These are phyloP conservation scores for Diaprepes abbreviatus DNA, from an alignment of 2,888 invertebrate genomes.

Conservation along the genomic window DNA sequence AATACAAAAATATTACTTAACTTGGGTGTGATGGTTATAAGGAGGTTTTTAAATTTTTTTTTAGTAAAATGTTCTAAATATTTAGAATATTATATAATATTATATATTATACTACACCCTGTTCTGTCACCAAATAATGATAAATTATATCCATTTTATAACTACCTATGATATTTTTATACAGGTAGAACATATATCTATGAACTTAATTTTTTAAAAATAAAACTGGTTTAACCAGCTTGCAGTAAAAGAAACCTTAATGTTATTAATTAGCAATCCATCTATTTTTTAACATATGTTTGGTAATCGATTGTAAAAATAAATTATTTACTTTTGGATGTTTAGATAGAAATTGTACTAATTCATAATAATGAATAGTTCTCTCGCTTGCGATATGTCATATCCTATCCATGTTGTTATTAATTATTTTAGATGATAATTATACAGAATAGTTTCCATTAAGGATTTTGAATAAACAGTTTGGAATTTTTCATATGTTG, in stretches of 20 bases:
- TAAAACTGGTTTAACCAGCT: not conserved
- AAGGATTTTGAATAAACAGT: no score
- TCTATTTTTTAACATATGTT: conserved; percentile 5
- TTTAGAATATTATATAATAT: not conserved
- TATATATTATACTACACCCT: no score
- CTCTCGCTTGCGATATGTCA: not conserved
- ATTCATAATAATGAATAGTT: conserved; percentile 1
- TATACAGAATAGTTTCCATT: not conserved
- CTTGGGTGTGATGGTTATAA: not conserved
- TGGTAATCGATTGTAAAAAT: not conserved
- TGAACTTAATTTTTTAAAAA: no score
- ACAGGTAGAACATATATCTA: no score
- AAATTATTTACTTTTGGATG: not conserved
- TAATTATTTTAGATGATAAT: no score
- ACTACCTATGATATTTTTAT: no score
- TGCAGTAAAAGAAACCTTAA: not conserved
- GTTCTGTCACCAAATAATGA: no score
- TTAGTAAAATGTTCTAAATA: not conserved
- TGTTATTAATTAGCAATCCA: not conserved
- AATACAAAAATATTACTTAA: no score
- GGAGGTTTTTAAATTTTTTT: not conserved
- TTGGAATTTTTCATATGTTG: no score
- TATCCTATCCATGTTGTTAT: no score
- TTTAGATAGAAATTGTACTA: not conserved
- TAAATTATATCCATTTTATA: no score